Evolutionary conservation across 2,113 vertebrate genomes (phyloP).

Genomic region (Manacus vitellinus): DNA sequence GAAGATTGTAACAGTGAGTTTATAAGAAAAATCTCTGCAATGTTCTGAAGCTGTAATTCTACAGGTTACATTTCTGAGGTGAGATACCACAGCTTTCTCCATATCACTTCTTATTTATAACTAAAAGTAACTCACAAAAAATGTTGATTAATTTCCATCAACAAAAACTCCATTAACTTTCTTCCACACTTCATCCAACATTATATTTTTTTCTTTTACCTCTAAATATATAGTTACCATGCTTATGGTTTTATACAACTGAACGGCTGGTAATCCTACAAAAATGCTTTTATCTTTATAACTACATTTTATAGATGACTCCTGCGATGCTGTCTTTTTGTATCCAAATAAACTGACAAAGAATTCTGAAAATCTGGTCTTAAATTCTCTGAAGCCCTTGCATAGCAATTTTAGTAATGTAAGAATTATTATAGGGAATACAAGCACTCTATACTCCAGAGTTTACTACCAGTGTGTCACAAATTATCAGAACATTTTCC

Average conservation of each 20-base stretch:
- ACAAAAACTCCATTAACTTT: not conserved
- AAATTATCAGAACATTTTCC: not conserved
- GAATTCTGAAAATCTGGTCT: slow-evolving; percentile 10
- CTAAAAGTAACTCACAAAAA: not conserved
- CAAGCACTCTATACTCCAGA: not conserved
- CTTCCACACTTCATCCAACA: not conserved
- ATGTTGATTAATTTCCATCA: not conserved
- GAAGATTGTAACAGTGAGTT: not conserved
- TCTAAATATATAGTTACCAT: not conserved
- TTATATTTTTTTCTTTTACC: not conserved
- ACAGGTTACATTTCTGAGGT: not conserved
- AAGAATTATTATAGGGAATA: not conserved
- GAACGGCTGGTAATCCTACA: not conserved
- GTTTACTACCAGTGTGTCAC: not conserved
- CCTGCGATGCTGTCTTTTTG: not conserved
- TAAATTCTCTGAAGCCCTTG: slow-evolving; percentile 34
- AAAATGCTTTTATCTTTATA: slow-evolving; percentile 25
- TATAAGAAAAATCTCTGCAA: not conserved
- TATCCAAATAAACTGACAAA: slow-evolving; percentile 24
- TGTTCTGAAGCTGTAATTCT: not conserved
- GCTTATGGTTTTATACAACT: not conserved
- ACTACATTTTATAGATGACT: slow-evolving; percentile 6
- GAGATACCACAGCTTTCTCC: not conserved
- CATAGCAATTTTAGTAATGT: not conserved
- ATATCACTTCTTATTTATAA: not conserved